Conservation (phyloP, 2,113 vertebrate genomes). For the Ceyx cyanopectus region DNA sequence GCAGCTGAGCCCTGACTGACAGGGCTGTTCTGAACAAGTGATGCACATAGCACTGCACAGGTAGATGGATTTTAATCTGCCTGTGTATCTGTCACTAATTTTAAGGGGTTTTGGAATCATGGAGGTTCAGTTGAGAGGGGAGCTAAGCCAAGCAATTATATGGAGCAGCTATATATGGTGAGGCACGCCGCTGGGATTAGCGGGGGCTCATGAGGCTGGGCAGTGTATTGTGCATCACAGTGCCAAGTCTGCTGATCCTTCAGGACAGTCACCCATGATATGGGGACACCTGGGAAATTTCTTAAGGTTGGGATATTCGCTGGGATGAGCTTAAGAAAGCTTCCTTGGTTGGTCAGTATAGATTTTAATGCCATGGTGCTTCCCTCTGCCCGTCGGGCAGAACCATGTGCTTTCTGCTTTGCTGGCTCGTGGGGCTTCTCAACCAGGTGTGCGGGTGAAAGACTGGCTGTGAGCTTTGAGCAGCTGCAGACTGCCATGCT, state of each 20-base stretch:
- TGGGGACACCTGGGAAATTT: neutral
- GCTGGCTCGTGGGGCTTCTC: neutral
- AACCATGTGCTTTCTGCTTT: neutral
- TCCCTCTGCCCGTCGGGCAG: neutral
- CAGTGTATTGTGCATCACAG: neutral
- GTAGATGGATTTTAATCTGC: slow-evolving; percentile 13
- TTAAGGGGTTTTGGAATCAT: neutral
- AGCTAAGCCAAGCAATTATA: slow-evolving; percentile 33
- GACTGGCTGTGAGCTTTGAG: neutral
- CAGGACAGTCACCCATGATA: neutral
- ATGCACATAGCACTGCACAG: neutral
- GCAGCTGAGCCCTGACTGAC: neutral
- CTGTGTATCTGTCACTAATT: neutral
- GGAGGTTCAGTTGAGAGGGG: neutral
- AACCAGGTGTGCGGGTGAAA: neutral
- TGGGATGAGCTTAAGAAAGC: neutral
- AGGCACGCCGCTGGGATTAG: neutral
- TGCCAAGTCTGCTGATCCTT: slow-evolving; percentile 2
- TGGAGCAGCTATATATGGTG: slow-evolving; percentile 19
- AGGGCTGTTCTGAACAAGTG: neutral
- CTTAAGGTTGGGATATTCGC: neutral
- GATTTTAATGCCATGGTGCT: neutral
- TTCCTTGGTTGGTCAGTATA: neutral
- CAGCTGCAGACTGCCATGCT: neutral
- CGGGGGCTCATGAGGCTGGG: neutral